phyloP scores from a whole-genome alignment of 2,797 vertebrate genomes.

The Chromobotia macracanthus region DNA sequence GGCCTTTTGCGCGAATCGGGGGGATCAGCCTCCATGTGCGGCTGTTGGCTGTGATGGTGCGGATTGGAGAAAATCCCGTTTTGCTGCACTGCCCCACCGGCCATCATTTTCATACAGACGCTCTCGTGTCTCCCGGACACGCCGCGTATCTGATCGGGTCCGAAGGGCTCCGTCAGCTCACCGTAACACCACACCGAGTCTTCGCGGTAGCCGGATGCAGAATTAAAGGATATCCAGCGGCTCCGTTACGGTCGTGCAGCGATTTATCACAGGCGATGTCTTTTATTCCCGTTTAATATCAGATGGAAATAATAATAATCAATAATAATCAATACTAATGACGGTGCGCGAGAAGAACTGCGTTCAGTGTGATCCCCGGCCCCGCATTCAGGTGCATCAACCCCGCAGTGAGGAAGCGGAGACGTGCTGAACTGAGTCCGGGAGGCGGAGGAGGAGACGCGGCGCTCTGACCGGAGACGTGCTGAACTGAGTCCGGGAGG shows the following conservation, averaged over 20 bases:
- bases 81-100: conserved; percentile 89
- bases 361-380: conserved; percentile 64
- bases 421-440: conserved; percentile 60
- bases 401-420: conserved; percentile 40
- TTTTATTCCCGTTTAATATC: conserved; percentile 62
- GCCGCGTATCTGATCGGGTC: conserved; percentile 66
- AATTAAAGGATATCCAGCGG: conserved; percentile 50
- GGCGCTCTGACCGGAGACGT: conserved; percentile 76
- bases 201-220: conserved; percentile 40
- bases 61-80: conserved; percentile 90
- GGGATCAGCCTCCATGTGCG: conserved; percentile 89
- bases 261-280: conserved; percentile 51
- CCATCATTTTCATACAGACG: conserved; percentile 85
- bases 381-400: conserved; percentile 57
- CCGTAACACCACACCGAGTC: conserved; percentile 10
- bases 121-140: conserved; percentile 62
- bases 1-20: conserved; percentile 92
- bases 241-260: no score
- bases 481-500: no score
- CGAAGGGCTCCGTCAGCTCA: no score
- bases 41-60: conserved; percentile 85
- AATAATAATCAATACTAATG: no score
- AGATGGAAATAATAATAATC: no score
- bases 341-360: no score
- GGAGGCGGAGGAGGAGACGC: no score